phyloP scores from a whole-genome alignment of 2,113 vertebrate genomes.

The Anguilla rostrata region DNA sequence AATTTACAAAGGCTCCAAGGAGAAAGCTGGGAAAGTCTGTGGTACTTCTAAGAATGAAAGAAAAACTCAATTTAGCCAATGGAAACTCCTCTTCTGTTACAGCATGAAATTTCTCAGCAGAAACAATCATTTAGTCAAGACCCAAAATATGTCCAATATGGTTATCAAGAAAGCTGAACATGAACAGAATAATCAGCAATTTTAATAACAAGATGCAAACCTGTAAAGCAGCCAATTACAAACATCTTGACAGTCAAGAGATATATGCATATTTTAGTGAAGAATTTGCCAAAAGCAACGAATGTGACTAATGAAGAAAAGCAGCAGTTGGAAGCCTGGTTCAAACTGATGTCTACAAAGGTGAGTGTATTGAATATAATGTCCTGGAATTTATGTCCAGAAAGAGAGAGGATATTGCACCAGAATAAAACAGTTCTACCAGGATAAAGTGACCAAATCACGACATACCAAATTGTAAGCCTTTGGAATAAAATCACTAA shows the following conservation, averaged over 20 bases:
- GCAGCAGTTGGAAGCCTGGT: neutral
- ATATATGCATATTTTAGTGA: conserved; percentile 9
- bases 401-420: conserved; percentile 22
- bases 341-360: conserved; percentile 37
- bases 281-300: conserved; percentile 5
- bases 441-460: neutral
- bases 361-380: conserved; percentile 22
- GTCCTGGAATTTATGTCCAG: conserved; percentile 28
- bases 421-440: conserved; percentile 16
- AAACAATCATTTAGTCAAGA: conserved; percentile 58
- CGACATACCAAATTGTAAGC: neutral
- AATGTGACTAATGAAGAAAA: conserved; percentile 4
- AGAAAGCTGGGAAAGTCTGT: conserved; percentile 29
- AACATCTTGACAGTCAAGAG: conserved; percentile 20
- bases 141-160: conserved; percentile 30
- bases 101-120: conserved; percentile 58
- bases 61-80: conserved; percentile 47
- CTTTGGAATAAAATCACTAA: neutral
- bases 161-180: conserved; percentile 32
- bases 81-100: conserved; percentile 56
- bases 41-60: conserved; percentile 42
- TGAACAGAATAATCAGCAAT: conserved; percentile 9
- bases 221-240: conserved; percentile 12
- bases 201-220: neutral
- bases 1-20: neutral